phyloP scores from a whole-genome alignment of 2,888 invertebrate genomes.

The Bellardia pandia region DNA sequence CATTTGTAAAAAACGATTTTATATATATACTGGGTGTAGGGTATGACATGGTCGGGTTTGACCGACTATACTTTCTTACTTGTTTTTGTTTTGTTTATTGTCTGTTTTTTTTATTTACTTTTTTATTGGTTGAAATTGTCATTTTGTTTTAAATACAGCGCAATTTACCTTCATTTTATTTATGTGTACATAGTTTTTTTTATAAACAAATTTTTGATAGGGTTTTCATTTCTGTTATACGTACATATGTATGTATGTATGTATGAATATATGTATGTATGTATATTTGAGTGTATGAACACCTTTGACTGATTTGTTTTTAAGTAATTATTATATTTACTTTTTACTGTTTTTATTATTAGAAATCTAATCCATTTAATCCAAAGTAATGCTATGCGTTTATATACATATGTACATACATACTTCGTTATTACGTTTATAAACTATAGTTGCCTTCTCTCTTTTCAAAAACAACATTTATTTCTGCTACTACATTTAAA shows the following conservation, averaged over 20 bases:
- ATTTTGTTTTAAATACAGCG: slow-evolving; percentile 37
- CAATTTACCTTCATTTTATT: slow-evolving; percentile 47
- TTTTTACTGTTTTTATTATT: too few relatives aligned
- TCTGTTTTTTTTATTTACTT: slow-evolving; percentile 22
- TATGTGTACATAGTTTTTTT: not conserved
- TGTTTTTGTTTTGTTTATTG: not conserved
- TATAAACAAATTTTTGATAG: not conserved
- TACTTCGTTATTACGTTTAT: slow-evolving; percentile 17
- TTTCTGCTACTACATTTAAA: slow-evolving; percentile 17
- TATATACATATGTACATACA: too few relatives aligned
- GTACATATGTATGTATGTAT: too few relatives aligned
- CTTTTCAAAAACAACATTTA: slow-evolving; percentile 6
- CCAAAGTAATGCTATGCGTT: not conserved
- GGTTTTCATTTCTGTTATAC: not conserved
- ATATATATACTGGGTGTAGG: too few relatives aligned
- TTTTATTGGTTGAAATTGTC: slow-evolving; percentile 31
- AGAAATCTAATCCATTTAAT: not conserved
- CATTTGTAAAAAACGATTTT: too few relatives aligned
- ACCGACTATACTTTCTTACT: too few relatives aligned
- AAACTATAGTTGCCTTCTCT: not conserved
- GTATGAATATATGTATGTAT: too few relatives aligned
- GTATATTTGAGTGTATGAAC: too few relatives aligned
- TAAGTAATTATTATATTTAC: too few relatives aligned
- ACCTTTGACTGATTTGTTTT: too few relatives aligned
- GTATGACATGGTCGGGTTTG: too few relatives aligned